A percentile compares a stretch with the other conserved stretches of the same genome.
These are phyloP conservation scores for Leptodactylus fallax DNA, from an alignment of 2,797 vertebrate genomes.

Conservation along the genomic window DNA sequence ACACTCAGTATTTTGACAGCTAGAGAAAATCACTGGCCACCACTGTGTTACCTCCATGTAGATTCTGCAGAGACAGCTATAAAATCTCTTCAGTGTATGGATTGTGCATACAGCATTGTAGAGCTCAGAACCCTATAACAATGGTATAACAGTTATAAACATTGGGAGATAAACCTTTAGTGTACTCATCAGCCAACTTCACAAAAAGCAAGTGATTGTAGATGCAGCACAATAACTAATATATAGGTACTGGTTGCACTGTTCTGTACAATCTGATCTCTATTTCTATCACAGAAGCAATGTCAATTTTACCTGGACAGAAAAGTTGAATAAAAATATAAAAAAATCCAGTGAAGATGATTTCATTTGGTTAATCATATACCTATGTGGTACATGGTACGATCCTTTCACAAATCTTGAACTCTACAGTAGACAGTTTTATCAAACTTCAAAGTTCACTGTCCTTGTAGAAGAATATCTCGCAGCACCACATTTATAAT, in stretches of 20 bases:
- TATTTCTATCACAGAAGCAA: not conserved
- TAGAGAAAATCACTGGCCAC: too few species aligned
- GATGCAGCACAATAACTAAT: too few species aligned
- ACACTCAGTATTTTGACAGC: too few species aligned
- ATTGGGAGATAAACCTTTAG: too few species aligned
- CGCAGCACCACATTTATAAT: conserved; percentile 38
- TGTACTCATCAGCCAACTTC: too few species aligned
- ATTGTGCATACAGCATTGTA: too few species aligned
- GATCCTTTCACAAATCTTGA: conserved; percentile 1
- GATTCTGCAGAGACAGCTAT: too few species aligned
- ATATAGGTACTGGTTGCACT: not conserved
- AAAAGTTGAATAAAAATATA: not conserved
- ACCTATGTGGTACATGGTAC: not conserved
- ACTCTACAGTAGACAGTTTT: conserved; percentile 24
- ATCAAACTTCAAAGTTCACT: conserved; percentile 58
- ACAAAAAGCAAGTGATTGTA: too few species aligned
- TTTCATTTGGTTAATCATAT: not conserved
- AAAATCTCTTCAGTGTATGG: too few species aligned
- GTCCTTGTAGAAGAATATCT: conserved; percentile 50
- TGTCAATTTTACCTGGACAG: not conserved
- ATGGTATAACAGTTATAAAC: too few species aligned
- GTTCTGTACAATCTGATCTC: not conserved
- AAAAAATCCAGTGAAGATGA: not conserved
- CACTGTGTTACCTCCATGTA: too few species aligned
- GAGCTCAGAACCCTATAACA: too few species aligned